Conservation (phyloP, 2,888 invertebrate genomes). For the Sinotaia quadrata region DNA sequence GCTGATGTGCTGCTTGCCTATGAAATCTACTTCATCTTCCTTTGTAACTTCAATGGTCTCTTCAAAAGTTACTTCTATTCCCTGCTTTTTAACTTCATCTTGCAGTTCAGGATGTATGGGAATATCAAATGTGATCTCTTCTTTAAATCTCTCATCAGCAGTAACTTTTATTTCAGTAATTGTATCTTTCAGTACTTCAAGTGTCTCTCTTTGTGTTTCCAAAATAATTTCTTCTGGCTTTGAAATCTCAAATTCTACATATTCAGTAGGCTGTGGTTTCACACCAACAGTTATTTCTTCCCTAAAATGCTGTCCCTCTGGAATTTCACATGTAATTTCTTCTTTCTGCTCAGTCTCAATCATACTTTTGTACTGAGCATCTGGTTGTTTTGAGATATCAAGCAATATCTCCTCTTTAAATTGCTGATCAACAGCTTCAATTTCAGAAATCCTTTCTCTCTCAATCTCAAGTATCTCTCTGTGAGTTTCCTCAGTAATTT, state of each 20-base stretch:
- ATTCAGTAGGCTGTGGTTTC: conserved; percentile 12
- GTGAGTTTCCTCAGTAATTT: conserved; percentile 41
- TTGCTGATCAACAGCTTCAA: conserved; percentile 18
- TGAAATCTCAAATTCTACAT: conserved; percentile 19
- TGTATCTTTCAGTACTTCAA: conserved; percentile 25
- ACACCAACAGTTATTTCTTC: conserved; percentile 17
- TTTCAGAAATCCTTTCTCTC: conserved; percentile 30
- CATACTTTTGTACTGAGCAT: conserved; percentile 28
- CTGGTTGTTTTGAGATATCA: conserved; percentile 23
- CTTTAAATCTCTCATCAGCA: conserved; percentile 31
- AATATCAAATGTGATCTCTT: conserved; percentile 36
- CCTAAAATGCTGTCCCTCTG: neutral
- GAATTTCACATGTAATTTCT: conserved; percentile 21
- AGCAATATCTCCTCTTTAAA: conserved; percentile 35
- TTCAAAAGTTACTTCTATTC: conserved; percentile 24
- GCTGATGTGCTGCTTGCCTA: conserved; percentile 11
- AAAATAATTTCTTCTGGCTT: conserved; percentile 19
- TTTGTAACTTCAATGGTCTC: conserved; percentile 27
- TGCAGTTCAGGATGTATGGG: conserved; percentile 36
- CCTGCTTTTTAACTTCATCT: conserved; percentile 28
- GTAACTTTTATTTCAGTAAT: conserved; percentile 18
- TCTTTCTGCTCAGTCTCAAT: conserved; percentile 28
- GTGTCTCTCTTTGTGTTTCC: conserved; percentile 26
- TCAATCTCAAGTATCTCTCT: conserved; percentile 43
- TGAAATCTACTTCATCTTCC: neutral